Base-by-base conservation (phyloP, 2,113 vertebrate species). In the Ardeotis arabs region DNA sequence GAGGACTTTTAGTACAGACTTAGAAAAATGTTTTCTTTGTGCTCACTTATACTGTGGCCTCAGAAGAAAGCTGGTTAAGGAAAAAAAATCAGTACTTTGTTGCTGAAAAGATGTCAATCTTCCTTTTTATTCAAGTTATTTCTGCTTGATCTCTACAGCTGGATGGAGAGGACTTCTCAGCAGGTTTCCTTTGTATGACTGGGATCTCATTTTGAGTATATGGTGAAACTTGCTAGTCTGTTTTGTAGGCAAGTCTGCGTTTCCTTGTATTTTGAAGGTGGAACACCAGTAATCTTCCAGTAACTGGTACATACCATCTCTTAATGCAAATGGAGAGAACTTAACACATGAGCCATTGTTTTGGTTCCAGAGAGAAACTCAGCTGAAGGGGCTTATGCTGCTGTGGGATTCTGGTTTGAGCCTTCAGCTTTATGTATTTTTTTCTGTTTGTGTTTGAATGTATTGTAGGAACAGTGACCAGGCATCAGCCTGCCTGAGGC, bases 351-450 rank as follows among this genome's bases (percentile, higher is more conserved):
- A 91, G 44, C 69, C 68, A 75, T 93, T 94, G 87, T 82, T 88
- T 89, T 74, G 20, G 55, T 91, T 85, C 90, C 64, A 91, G 81
- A 67, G 60, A 67, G 60, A 88, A 59, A 47, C 72, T 93, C 81
- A 79, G 78, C 69, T 91, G 81, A 95, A 87, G 92, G 84, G 74
- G 90, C 77, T 96, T 93, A 89, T 25, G 67, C 28, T n/a, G 5
- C 52, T 47, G 37, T 50, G 47, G 69, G 81, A 67, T 55, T 94
- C 49, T 14, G 75, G 87, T 35, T 52, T 10, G 11, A 69, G 70
- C 69, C 39, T 82, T 78, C 56, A 53, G 55, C 33, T 89, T 82
- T 19, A 67, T 53, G 52, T 22, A 21, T 52, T 84, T 82, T 28
- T 56, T 75, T 52, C 56, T 90, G 23, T 60, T 86, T 75, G 64